phyloP scores from a whole-genome alignment of 2,888 invertebrate species.

The Tipula vernalis region DNA sequence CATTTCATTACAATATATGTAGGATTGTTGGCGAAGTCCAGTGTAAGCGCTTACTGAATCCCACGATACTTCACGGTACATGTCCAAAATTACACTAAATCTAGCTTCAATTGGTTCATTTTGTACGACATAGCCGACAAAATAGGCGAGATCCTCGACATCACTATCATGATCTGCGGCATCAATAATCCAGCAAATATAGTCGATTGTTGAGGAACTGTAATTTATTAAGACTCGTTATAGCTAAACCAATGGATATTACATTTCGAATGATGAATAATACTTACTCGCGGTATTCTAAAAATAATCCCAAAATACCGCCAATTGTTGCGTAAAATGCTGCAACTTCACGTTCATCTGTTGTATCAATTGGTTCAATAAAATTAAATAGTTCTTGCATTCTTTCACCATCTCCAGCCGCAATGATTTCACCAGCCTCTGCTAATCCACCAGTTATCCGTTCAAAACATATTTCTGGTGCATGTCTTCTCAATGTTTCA shows the following conservation, averaged over 20 bases:
- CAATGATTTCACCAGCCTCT: not conserved
- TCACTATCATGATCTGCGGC: not conserved
- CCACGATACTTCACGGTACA: not conserved
- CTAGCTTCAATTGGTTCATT: not conserved
- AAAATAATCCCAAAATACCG: not conserved
- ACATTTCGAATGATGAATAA: not conserved
- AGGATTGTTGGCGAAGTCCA: not conserved
- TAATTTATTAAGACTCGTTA: not conserved
- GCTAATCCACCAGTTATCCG: not conserved
- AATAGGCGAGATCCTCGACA: not conserved
- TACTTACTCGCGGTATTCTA: not conserved
- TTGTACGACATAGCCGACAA: not conserved
- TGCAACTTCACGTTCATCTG: not conserved
- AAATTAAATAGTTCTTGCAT: not conserved
- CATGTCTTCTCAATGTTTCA: not conserved
- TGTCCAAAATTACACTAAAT: not conserved
- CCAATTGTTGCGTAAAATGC: not conserved
- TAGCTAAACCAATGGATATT: not conserved
- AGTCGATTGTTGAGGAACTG: not conserved
- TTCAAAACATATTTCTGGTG: not conserved
- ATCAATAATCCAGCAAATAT: not conserved
- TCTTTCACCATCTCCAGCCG: not conserved
- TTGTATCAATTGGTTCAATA: not conserved
- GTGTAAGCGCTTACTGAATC: not conserved
- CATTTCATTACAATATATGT: not conserved